Conservation (phyloP, 2,797 vertebrate genomes). For the Balearica regulorum region DNA sequence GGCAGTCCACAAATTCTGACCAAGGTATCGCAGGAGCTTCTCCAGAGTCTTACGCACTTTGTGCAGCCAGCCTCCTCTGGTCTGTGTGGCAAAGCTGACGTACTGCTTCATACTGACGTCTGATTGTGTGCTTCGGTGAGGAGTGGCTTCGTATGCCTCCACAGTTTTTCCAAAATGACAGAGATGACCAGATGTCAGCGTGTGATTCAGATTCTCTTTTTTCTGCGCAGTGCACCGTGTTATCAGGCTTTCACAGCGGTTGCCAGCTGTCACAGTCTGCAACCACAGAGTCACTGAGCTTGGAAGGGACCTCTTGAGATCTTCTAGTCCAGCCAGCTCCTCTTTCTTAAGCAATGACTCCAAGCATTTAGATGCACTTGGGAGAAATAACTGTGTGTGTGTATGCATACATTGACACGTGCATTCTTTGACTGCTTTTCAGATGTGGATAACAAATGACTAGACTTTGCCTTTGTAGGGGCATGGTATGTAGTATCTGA, state of each 20-base stretch:
- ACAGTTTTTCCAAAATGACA: not conserved
- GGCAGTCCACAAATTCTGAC: not conserved
- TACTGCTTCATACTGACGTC: not conserved
- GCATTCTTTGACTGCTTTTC: not conserved
- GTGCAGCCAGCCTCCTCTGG: not conserved
- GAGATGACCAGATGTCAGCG: not conserved
- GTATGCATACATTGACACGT: accelerated
- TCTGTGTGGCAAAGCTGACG: not conserved
- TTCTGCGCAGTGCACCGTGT: not conserved
- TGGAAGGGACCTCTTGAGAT: not conserved
- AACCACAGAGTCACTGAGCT: not conserved
- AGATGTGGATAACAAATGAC: not conserved
- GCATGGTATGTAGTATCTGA: not conserved
- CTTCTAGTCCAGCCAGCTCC: not conserved
- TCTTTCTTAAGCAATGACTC: not conserved
- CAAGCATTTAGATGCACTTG: not conserved
- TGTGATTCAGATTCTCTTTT: not conserved
- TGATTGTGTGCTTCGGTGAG: not conserved
- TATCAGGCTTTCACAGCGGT: not conserved
- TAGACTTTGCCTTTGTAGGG: not conserved
- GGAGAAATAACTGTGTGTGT: not conserved
- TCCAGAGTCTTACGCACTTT: not conserved
- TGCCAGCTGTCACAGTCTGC: not conserved
- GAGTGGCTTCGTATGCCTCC: not conserved
- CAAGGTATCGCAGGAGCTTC: not conserved